Evolutionary conservation across 2,113 vertebrate species (phyloP), one percentile per base, ranked within the genome.

Genomic region (Cromileptes altivelis): DNA sequence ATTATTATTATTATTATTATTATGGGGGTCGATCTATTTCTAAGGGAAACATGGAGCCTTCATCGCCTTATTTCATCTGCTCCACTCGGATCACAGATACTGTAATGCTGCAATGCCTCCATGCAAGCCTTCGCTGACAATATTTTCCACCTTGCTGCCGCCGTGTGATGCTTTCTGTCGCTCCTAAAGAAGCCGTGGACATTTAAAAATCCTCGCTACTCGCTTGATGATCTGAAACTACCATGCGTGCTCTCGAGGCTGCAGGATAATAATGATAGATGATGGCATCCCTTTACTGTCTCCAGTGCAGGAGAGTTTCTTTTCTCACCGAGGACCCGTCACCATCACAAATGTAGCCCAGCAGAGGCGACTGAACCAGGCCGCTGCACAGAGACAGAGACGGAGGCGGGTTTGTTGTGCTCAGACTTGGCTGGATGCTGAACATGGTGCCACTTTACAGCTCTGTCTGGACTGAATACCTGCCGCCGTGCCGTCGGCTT

Each of bases 341-440:
- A 45, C 74, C 81, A 73, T 88, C 86, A 68, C 85, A 49, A 33
- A 90, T 85, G 85, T 70, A 85, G 76, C 83, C 81, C 78, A 37
- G 30, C 85, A 64, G 75, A 83, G 80, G 80, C 45, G 83, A 89
- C 78, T 80, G 84, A 78, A 75, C 23, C 75, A 91, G 93, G 88
- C 91, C 90, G 85, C 83, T 77, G 84, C 89, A 55, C 80, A 61
- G 40, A 79, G 55, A 84, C 86, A 61, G 40, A 79, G 55, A 84
- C 86, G 70, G 81, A 88, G 72, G 88, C 80, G 78, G 70, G 88
- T 74, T 89, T 84, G 77, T 88, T 90, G 82, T 62, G 85, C 63
- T 50, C 81, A 75, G 27, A 77, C 82, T 76, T 11, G 77, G 74
- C 82, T 82, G 82, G 90, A 91, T 89, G 89, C 87, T 90, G 89